Conservation (phyloP, 1,140 invertebrate species). For the Neotoxoptera formosana region DNA sequence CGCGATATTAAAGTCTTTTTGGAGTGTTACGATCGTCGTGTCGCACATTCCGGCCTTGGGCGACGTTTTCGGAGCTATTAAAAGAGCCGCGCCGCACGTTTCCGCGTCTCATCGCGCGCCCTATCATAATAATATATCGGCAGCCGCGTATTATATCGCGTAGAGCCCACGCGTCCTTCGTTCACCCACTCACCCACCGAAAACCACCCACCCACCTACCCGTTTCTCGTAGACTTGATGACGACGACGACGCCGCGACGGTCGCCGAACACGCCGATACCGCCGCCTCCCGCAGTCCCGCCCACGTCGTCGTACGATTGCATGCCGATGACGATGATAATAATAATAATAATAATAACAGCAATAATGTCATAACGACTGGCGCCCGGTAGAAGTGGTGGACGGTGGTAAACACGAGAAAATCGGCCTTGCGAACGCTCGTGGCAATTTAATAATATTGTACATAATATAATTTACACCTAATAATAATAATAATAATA, state of each 20-base stretch:
- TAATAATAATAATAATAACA: no score
- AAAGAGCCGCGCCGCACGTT: neutral
- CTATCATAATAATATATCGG: neutral
- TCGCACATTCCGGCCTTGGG: neutral
- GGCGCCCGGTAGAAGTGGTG: no score
- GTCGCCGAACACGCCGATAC: no score
- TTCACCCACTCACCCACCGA: neutral
- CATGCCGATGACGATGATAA: neutral
- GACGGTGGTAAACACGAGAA: neutral
- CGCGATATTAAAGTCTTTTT: neutral
- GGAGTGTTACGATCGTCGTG: neutral
- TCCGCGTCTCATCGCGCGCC: neutral
- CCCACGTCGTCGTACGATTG: no score
- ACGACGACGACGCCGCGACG: no score
- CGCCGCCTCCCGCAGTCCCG: no score
- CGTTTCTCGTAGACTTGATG: neutral
- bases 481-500: no score
- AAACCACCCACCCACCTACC: neutral
- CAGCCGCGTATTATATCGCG: neutral
- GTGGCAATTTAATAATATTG: neutral
- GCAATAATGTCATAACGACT: neutral
- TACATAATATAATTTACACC: no score
- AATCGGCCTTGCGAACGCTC: neutral
- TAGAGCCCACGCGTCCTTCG: neutral
- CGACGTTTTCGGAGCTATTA: neutral